These are phyloP conservation scores for Actinopyga echinites DNA, from an alignment of 53 echinoderm and acorn worm genomes.

Conservation along the genomic window DNA sequence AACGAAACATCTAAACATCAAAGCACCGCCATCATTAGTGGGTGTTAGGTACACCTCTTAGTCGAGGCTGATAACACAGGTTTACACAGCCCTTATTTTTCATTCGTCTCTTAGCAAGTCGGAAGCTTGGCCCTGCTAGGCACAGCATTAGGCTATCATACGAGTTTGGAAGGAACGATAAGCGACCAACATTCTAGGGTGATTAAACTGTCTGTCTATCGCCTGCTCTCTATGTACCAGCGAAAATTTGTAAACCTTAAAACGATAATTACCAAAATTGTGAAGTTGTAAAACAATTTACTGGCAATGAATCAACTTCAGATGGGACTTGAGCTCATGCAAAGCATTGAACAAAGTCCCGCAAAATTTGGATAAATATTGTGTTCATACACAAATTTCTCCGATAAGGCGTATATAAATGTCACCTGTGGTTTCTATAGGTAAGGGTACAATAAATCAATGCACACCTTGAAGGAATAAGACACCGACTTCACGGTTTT, in stretches of 20 bases:
- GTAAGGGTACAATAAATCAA: no score
- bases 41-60: constrained; percentile 23
- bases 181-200: no score
- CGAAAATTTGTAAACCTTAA: neutral
- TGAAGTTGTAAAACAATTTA: constrained; percentile 24
- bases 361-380: constrained; percentile 15
- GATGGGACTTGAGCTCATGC: neutral
- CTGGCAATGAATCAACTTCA: neutral
- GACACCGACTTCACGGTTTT: no score
- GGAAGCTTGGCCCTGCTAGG: constrained; percentile 26
- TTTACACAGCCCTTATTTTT: neutral
- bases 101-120: constrained; percentile 10
- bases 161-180: no score
- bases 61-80: neutral
- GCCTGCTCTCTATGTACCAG: no score
- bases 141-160: neutral
- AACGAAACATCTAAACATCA: neutral
- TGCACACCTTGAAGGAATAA: no score
- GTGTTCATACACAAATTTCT: neutral
- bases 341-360: constrained; percentile 28
- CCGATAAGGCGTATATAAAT: constrained; percentile 19
- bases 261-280: constrained; percentile 35
- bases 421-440: neutral
- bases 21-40: constrained; percentile 25
- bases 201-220: no score